phyloP scores from a whole-genome alignment of 1,140 invertebrate species.

The Aphelenchoides besseyi region DNA sequence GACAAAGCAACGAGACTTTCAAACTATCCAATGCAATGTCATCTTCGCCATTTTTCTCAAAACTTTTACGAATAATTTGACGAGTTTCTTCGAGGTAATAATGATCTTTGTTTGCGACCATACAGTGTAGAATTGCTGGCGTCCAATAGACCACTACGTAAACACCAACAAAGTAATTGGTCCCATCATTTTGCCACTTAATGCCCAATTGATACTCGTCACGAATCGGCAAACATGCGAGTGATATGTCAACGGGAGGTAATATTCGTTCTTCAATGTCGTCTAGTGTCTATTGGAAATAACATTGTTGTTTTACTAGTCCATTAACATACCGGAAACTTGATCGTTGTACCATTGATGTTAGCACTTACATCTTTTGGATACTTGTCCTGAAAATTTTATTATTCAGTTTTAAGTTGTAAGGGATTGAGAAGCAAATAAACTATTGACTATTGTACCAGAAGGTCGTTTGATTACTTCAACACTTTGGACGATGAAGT shows the following conservation, averaged over 20 bases:
- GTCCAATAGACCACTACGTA: slow-evolving; percentile 38
- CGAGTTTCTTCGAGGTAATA: slow-evolving; percentile 33
- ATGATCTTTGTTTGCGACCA: slow-evolving; percentile 26
- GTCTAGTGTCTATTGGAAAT: slow-evolving; percentile 76
- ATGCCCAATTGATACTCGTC: slow-evolving; percentile 30
- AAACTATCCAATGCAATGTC: slow-evolving; percentile 90
- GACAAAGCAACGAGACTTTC: slow-evolving; percentile 79
- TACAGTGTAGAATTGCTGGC: slow-evolving; percentile 30
- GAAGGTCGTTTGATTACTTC: too few relatives aligned
- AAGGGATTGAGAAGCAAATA: too few relatives aligned
- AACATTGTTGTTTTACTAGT: not conserved
- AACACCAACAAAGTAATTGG: slow-evolving; percentile 50
- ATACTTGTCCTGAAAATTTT: slow-evolving; percentile 90
- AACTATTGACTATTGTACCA: too few relatives aligned
- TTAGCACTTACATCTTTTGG: slow-evolving; percentile 75
- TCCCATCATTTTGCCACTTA: slow-evolving; percentile 55
- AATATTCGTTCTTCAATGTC: slow-evolving; percentile 94
- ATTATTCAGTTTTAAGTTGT: too few relatives aligned
- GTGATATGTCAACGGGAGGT: slow-evolving; percentile 88
- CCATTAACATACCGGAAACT: slow-evolving; percentile 80
- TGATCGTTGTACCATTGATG: slow-evolving; percentile 86
- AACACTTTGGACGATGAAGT: too few relatives aligned
- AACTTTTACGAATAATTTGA: slow-evolving; percentile 39
- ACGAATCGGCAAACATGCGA: slow-evolving; percentile 68
- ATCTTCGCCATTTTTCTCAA: slow-evolving; percentile 81